Conservation (phyloP, 2,113 vertebrate species). For the Cyprinodon tularosa region DNA sequence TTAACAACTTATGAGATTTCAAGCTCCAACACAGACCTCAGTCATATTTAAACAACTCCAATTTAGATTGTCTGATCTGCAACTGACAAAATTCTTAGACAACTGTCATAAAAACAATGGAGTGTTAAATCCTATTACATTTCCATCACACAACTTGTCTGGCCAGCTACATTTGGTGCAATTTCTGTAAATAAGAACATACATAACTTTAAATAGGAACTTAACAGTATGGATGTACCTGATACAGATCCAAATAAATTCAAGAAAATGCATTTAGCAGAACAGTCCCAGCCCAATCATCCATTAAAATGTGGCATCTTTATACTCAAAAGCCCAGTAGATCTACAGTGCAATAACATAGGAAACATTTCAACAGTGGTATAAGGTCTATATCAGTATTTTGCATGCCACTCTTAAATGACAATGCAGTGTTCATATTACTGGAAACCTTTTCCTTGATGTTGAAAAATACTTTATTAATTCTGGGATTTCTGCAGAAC, state of each 20-base stretch:
- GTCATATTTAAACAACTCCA: not conserved
- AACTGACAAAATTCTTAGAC: not conserved
- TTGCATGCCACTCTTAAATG: too few species aligned
- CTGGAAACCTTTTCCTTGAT: too few species aligned
- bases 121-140: not conserved
- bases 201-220: not conserved
- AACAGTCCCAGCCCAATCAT: not conserved
- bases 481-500: too few species aligned
- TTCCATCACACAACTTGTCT: not conserved
- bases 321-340: too few species aligned
- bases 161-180: not conserved
- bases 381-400: too few species aligned
- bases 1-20: too few species aligned
- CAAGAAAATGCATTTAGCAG: not conserved
- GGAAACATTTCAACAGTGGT: too few species aligned
- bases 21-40: not conserved
- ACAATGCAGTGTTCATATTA: too few species aligned
- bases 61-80: not conserved
- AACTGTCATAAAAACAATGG: not conserved
- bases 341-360: too few species aligned
- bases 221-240: not conserved
- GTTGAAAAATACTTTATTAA: too few species aligned
- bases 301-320: too few species aligned
- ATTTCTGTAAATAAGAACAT: too few species aligned
- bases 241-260: not conserved